Percentiles rank a stretch among this genome's conserved stretches.
Conservation (phyloP, 2,797 vertebrate species). For the Sebastes jordani region DNA sequence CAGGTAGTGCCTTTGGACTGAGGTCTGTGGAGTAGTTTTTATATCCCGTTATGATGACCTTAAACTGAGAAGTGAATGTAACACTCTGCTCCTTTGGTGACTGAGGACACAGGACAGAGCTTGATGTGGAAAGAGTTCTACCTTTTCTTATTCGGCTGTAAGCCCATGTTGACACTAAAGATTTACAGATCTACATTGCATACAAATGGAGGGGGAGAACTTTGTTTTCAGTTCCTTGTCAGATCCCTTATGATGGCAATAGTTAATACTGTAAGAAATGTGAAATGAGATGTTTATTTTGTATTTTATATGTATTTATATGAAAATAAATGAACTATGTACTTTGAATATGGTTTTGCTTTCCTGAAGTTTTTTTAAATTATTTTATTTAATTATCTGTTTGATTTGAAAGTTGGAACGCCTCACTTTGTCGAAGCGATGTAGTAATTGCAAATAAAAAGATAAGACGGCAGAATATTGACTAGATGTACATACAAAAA, state of each 20-base stretch:
- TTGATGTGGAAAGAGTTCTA: slow-evolving; percentile 23
- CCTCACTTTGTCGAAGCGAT: neutral
- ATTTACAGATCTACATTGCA: slow-evolving; percentile 11
- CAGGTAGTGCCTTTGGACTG: slow-evolving; percentile 12
- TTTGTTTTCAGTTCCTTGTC: neutral
- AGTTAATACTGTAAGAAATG: slow-evolving; percentile 59
- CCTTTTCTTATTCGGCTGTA: neutral
- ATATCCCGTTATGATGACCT: slow-evolving; percentile 46
- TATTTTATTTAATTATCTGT: too few relatives aligned
- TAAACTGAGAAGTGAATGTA: slow-evolving; percentile 49
- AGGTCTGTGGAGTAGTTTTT: slow-evolving; percentile 40
- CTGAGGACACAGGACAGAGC: slow-evolving; percentile 32
- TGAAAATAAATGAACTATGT: slow-evolving; percentile 74
- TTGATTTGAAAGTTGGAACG: neutral
- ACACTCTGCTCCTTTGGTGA: slow-evolving; percentile 53
- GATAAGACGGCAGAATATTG: neutral
- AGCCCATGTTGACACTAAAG: neutral
- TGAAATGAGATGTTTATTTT: slow-evolving; percentile 62
- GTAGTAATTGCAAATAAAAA: neutral
- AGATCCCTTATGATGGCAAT: slow-evolving; percentile 1
- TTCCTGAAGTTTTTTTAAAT: neutral
- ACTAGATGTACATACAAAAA: neutral
- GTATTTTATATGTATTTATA: slow-evolving; percentile 81
- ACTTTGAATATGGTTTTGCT: neutral
- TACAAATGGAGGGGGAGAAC: slow-evolving; percentile 2